phyloP scores from a whole-genome alignment of 1,140 invertebrate species.

The Tyrophagus putrescentiae region DNA sequence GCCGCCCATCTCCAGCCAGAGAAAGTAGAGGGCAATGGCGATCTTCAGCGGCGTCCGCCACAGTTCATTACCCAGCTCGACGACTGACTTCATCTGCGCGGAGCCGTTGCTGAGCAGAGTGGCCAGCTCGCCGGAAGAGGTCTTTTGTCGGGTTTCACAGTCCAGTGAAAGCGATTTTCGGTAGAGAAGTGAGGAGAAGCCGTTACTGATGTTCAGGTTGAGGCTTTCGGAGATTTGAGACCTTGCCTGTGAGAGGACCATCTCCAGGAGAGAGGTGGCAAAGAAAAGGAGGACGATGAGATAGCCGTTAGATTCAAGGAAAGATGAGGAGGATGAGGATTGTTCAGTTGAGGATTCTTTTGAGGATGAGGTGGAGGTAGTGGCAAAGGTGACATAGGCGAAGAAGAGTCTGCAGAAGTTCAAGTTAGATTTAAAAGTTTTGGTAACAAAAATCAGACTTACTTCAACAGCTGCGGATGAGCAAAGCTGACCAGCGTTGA shows the following conservation, averaged over 20 bases:
- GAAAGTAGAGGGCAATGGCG: conserved; percentile 18
- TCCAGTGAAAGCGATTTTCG: background rate
- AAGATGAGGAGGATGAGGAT: no score
- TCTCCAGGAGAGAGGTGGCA: background rate
- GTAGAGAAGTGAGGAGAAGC: background rate
- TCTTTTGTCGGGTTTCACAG: conserved; percentile 31
- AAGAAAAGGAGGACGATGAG: background rate
- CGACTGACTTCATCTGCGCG: background rate
- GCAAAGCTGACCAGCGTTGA: no score
- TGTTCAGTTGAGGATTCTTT: no score
- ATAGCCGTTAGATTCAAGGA: no score
- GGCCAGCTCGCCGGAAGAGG: conserved; percentile 20
- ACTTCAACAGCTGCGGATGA: no score
- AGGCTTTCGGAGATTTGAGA: background rate
- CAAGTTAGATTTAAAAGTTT: no score
- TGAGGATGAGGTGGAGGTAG: no score
- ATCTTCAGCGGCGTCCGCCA: conserved; percentile 24
- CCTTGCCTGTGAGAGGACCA: background rate
- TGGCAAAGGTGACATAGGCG: no score
- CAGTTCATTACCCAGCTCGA: conserved; percentile 17
- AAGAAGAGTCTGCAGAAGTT: no score
- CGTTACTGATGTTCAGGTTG: background rate
- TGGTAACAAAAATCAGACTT: no score
- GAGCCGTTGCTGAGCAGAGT: background rate
- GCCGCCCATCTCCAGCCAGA: conserved; percentile 29